Evolutionary conservation across 2,797 vertebrate genomes (phyloP).

Genomic region (Salarias fasciatus): DNA sequence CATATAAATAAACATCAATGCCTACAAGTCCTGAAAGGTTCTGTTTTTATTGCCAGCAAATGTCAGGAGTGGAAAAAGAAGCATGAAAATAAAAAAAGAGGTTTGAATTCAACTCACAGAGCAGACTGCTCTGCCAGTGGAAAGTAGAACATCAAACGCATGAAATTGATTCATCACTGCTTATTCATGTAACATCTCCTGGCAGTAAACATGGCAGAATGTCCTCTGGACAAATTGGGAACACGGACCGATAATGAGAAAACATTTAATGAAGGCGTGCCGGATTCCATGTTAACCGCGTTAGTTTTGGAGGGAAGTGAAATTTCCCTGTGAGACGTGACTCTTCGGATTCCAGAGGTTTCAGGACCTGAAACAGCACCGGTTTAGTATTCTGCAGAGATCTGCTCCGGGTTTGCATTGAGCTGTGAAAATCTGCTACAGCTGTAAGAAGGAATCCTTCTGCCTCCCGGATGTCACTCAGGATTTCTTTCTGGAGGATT

Average conservation of each 20-base stretch:
- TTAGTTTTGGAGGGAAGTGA: too few species aligned
- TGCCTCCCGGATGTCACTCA: conserved; percentile 16
- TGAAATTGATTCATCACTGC: conserved; percentile 1
- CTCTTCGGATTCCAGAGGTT: too few species aligned
- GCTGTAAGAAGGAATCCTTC: conserved; percentile 35
- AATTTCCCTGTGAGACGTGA: too few species aligned
- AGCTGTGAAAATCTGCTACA: conserved; percentile 36
- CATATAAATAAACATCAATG: background rate
- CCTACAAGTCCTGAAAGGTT: background rate
- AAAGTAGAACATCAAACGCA: background rate
- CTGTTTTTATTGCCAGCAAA: background rate
- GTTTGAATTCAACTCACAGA: background rate
- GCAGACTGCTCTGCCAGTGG: conserved; percentile 1
- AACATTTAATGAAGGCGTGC: too few species aligned
- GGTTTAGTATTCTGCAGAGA: conserved; percentile 24
- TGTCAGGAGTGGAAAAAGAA: background rate
- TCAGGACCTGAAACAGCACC: conserved; percentile 1
- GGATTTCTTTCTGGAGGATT: conserved; percentile 23
- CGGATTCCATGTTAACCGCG: too few species aligned
- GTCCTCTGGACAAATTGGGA: background rate
- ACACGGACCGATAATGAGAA: too few species aligned
- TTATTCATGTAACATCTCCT: background rate
- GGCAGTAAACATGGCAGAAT: conserved; percentile 3
- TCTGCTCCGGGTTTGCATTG: conserved; percentile 12
- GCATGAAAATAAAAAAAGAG: background rate